Evolutionary conservation across 2,113 vertebrate genomes (phyloP), one percentile per base, ranked within the genome.

Genomic region (Ia io): DNA sequence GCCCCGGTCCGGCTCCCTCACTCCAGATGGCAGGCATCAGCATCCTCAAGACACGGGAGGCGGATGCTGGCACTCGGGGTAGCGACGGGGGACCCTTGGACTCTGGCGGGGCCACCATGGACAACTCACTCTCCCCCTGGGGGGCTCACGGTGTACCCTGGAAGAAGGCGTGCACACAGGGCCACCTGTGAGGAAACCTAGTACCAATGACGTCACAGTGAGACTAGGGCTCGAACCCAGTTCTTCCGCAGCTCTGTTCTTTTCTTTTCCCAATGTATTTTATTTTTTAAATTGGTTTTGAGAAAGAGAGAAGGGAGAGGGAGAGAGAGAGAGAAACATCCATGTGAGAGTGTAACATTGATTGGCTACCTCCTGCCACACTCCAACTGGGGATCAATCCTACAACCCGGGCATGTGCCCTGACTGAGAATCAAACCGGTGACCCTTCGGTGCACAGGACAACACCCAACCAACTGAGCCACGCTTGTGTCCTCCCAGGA

Each of bases 1-100:
- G 88, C 90, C 95, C 93, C 4, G 18, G 94, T 74, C 94, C 67
- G 2, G 82, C 83, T 65, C 35, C 65, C 85, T 77, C 91, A 73
- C 91, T 82, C 80, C 95, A 96, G 96, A 92, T 85, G 95, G 94
- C 71, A 32, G 92, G 14, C 77, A 10, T 61, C 73, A 12, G 85
- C n/a, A n/a, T 49, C 83, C 93, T 73, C 83, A 28, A 18, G 95
- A 74, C 49, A 0, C 0, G 8, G 89, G 69, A 8, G 5, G 9
- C 0, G 32, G 90, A 28, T 40, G 42, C 63, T 12, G 74, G 63
- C 18, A 5, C 76, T 17, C 47, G 8, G 73, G 51, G 6, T 4
- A 11, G 49, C 25, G 22, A 30, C 14, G 69, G 59, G 17, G 35
- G 35, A 7, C 83, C 73, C 42, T 22, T 1, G 13, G 40, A 8